Base-by-base conservation (phyloP, 1,140 invertebrate species). In the Drosophila persimilis region DNA sequence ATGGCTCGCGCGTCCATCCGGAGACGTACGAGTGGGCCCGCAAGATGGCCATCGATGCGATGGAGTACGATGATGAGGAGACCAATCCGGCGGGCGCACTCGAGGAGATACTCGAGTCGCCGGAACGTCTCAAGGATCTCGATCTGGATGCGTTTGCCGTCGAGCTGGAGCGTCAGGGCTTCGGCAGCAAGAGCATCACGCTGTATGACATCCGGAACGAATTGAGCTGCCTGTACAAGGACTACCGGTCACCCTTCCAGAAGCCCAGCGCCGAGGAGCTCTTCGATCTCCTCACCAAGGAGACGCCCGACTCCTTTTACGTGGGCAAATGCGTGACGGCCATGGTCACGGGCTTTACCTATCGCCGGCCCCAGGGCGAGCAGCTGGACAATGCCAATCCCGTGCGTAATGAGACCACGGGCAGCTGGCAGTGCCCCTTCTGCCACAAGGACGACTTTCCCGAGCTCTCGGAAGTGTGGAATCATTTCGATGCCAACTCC, bases 21-120 rank as follows among this genome's bases (percentile, higher is more conserved):
- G 99, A 99, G 92, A 98, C 98, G 0, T 99, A 99, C 83, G 99
- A 99, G 91, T 99, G 98, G 98, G 99, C 99, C 0, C 92, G 98
- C 20, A 99, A 99, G 93, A 99, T 99, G 98, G 99, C 99, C 3
- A 98, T 99, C 0, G 99, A 99, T 93, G 99, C 99, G 6, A 92
- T 99, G 9, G 99, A 99, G 77, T 99, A 99, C 77, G 98, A 99
- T 78, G 98, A 99, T 79, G 97, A 98, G 85, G 97, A 98, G 70
- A 95, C 96, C 0, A 99, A 99, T 93, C 98, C 98, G 0, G 97
- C 98, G 0, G 97, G 97, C 3, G 98, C 99, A 15, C 92, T 99
- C 1, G 98, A 99, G 88, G 98, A 99, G 92, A 99, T 99, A 86
- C 92, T 99, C 0, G 97, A 99, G 92, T 95, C 97, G 2, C 98